Percentiles rank a stretch among this genome's conserved stretches.
phyloP scores from a whole-genome alignment of 2,888 invertebrate species.

The Iselma pallidipennis region DNA sequence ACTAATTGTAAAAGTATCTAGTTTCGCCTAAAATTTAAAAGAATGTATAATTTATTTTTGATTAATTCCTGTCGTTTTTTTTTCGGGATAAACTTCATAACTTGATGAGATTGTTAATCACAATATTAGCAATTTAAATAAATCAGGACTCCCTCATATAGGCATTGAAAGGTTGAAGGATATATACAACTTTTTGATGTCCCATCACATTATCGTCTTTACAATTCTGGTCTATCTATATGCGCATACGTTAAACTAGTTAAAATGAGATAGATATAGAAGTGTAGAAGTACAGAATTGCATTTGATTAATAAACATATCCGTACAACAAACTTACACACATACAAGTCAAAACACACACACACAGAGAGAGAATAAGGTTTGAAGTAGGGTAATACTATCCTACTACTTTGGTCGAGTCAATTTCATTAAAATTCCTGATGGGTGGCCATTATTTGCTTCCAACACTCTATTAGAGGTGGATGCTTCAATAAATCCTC shows the following conservation, averaged over 20 bases:
- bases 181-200: slow-evolving; percentile 1
- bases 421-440: slow-evolving; percentile 22
- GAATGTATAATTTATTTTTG: too few species aligned
- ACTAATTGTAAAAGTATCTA: too few species aligned
- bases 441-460: slow-evolving; percentile 19
- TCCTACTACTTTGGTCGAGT: not conserved
- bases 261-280: too few species aligned
- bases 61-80: too few species aligned
- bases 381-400: not conserved
- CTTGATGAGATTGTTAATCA: too few species aligned
- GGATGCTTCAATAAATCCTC: slow-evolving; percentile 11
- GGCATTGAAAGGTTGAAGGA: too few species aligned
- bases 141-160: too few species aligned
- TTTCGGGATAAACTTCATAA: too few species aligned
- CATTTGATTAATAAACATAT: slow-evolving; percentile 15
- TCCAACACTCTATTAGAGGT: slow-evolving; percentile 14
- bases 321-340: too few species aligned
- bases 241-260: slow-evolving; percentile 15
- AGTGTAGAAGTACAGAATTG: too few species aligned
- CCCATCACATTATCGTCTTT: slow-evolving; percentile 7
- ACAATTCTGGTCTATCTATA: slow-evolving; percentile 12
- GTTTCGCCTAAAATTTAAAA: too few species aligned
- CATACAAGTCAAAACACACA: too few species aligned
- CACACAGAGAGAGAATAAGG: slow-evolving; percentile 2
- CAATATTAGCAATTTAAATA: slow-evolving; percentile 15